These are phyloP conservation scores for Piscicola geometra DNA, from an alignment of 2,888 invertebrate genomes.

Conservation along the genomic window DNA sequence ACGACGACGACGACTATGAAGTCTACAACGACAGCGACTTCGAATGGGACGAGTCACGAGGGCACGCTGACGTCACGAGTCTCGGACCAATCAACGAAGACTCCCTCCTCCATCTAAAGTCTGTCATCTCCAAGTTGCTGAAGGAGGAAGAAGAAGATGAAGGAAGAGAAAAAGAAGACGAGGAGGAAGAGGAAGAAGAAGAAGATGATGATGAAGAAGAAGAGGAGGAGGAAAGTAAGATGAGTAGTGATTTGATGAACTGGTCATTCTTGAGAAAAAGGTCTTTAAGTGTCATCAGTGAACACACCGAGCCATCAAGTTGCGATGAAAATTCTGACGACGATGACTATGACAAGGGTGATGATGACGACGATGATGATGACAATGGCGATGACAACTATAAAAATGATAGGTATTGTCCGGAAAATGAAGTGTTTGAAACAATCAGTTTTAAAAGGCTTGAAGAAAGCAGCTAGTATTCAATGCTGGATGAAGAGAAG, in stretches of 20 bases:
- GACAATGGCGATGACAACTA: neutral
- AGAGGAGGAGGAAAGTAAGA: neutral
- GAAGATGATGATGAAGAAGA: conserved; percentile 24
- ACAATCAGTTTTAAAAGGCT: too few relatives aligned
- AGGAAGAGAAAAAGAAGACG: neutral
- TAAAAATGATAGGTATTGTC: too few relatives aligned
- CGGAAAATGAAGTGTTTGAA: too few relatives aligned
- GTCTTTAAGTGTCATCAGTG: conserved; percentile 31
- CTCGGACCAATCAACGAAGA: neutral
- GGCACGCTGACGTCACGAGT: neutral
- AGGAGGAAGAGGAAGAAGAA: conserved; percentile 20
- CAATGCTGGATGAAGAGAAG: too few relatives aligned
- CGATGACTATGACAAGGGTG: neutral
- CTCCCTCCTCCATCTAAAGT: conserved; percentile 2
- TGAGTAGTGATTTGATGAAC: neutral
- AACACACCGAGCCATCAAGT: conserved; percentile 25
- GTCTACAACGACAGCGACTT: neutral
- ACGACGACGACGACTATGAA: conserved; percentile 6
- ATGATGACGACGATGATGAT: neutral
- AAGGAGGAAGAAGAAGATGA: neutral
- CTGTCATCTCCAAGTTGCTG: conserved; percentile 24
- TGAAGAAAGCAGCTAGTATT: too few relatives aligned
- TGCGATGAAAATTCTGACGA: neutral
- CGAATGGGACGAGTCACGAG: neutral
- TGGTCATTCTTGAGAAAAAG: conserved; percentile 1